Base-by-base conservation (phyloP, 2,888 invertebrate species). In the Drosophila meridionalis region DNA sequence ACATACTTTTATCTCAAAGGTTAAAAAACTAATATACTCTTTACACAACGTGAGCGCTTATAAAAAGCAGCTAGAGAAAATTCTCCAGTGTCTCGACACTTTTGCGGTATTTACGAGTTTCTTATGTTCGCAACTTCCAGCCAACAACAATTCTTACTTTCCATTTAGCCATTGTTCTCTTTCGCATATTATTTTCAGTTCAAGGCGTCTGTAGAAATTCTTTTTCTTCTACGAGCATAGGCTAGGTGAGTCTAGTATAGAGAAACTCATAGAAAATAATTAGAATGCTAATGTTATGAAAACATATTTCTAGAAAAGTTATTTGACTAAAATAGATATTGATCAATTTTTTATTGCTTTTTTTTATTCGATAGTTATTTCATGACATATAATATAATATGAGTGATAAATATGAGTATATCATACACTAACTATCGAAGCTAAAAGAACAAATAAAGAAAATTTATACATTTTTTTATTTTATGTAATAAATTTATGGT, bases 41-140 rank as follows among this genome's bases (percentile, higher is more conserved):
- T 52, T 4, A 26, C 34, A 36, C 6, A 26, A 26, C 6, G 20
- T 36, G 34, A 20, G 36, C 36, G 12, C 20, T 34, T 36, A 52
- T 52, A 7, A 55, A 50, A 72, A 62, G n/a, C 40, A 55, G 42
- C 11, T 43, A 48, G 47, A 69, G 62, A 76, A 79, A 65, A 71
- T 68, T 76, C 80, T 62, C n/a, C 56, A 57, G 28, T 48, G 61
- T 62, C 65, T 50, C 65, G 53, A 77, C 69, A 66, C 65, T 60
- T 77, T 66, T 74, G 69, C 60, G 78, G 64, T 61, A 52, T 74
- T 78, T 73, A 73, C 57, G 61, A 32, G 30, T 40, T 32, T 55
- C 40, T 40, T 63, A 20, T 43, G 45, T 60, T 14, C 9, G 63
- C 42, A 36, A 62, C 69, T 73, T 65, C 28, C 59, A 60, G 43